A percentile compares a stretch with the other conserved stretches of the same genome.
Evolutionary conservation across 92 coral and sea anemone species (phyloP).

Genomic region (Palythoa caribaeorum): DNA sequence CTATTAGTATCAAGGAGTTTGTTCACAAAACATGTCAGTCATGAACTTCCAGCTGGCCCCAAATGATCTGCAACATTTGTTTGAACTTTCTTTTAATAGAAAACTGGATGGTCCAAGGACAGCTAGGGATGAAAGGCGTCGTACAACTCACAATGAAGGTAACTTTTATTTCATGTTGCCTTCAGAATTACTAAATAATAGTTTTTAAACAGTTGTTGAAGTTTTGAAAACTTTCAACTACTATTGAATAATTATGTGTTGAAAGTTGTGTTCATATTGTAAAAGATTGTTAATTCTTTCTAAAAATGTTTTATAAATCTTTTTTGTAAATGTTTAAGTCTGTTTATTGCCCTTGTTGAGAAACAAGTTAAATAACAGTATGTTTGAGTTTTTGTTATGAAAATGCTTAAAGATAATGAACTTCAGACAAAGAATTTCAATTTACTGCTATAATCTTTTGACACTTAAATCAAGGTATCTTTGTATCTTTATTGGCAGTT

Average conservation of each 20-base stretch:
- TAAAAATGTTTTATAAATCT: too few species aligned
- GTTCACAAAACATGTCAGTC: neutral
- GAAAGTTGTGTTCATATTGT: neutral
- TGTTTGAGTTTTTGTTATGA: too few species aligned
- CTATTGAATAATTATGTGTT: neutral
- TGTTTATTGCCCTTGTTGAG: too few species aligned
- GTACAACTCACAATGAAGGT: constrained; percentile 99
- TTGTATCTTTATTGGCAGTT: too few species aligned
- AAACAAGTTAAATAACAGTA: too few species aligned
- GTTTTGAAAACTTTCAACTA: neutral
- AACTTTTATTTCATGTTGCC: neutral
- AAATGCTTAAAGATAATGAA: too few species aligned
- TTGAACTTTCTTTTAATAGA: constrained; percentile 73
- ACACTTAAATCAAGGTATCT: too few species aligned
- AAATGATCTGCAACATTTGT: constrained; percentile 11
- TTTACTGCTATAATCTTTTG: too few species aligned
- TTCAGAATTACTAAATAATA: neutral
- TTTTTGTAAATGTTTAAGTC: too few species aligned
- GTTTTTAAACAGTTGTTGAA: neutral
- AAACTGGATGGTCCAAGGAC: constrained; percentile 94
- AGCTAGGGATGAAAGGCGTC: constrained; percentile 92
- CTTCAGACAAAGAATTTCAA: too few species aligned
- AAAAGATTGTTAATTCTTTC: neutral
- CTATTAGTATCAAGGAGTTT: neutral
- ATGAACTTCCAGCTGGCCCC: constrained; percentile 26